A percentile compares a stretch with the other conserved stretches of the same genome.
phyloP scores from a whole-genome alignment of 2,888 invertebrate genomes.

The Steinernema hermaphroditum region DNA sequence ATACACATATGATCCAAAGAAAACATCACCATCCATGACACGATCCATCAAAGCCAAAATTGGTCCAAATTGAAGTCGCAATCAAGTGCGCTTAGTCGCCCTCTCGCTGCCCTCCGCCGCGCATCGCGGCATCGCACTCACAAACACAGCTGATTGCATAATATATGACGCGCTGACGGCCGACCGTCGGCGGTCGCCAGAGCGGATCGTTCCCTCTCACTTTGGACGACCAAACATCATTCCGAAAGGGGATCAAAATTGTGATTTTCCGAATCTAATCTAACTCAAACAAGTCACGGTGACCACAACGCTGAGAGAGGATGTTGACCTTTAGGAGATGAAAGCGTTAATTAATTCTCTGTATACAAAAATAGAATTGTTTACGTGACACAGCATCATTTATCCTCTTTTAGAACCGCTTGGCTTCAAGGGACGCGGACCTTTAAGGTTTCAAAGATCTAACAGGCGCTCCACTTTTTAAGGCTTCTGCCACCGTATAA shows the following conservation, averaged over 20 bases:
- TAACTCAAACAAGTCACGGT: neutral
- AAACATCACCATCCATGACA: too few species aligned
- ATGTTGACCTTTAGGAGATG: too few species aligned
- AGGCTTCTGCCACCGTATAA: neutral
- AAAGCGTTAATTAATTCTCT: too few species aligned
- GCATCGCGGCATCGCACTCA: neutral
- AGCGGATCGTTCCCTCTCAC: neutral
- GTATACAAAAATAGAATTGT: too few species aligned
- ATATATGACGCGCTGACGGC: neutral
- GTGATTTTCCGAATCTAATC: neutral
- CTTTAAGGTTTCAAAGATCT: too few species aligned
- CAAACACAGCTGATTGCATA: slow-evolving; percentile 28
- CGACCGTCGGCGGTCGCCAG: too few species aligned
- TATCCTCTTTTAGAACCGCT: too few species aligned
- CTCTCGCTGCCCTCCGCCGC: neutral
- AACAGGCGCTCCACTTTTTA: neutral
- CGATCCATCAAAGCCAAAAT: too few species aligned
- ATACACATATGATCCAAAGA: too few species aligned
- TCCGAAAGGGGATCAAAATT: neutral
- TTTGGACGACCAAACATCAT: slow-evolving; percentile 13
- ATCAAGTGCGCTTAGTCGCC: neutral
- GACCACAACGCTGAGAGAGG: too few species aligned
- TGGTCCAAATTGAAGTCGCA: neutral
- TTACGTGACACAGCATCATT: too few species aligned
- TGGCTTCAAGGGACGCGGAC: too few species aligned